These are phyloP conservation scores for Apodemia mormo DNA, from an alignment of 2,888 invertebrate species.

Conservation along the genomic window DNA sequence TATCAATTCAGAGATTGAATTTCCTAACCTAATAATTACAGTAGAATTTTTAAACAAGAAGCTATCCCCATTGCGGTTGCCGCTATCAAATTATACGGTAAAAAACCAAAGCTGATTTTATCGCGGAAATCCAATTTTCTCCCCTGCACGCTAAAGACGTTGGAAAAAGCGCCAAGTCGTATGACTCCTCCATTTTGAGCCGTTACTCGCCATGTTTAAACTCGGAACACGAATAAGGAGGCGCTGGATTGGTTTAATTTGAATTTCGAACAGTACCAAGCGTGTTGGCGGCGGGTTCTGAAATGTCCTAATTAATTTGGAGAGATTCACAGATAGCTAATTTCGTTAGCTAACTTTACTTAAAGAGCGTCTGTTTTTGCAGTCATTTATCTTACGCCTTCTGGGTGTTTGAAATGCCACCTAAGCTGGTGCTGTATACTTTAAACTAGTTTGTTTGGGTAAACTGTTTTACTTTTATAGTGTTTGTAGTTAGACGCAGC, in stretches of 20 bases:
- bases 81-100: constrained; percentile 69
- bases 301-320: constrained; percentile 29
- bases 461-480: not conserved
- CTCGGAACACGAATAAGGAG: constrained; percentile 79
- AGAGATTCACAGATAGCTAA: constrained; percentile 75
- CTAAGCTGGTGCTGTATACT: constrained; percentile 43
- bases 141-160: constrained; percentile 80
- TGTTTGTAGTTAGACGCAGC: not conserved
- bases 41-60: constrained; percentile 46
- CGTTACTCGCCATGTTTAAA: constrained; percentile 78
- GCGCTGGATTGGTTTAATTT: constrained; percentile 82
- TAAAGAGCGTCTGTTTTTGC: constrained; percentile 66
- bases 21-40: constrained; percentile 56
- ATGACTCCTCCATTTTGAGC: constrained; percentile 77
- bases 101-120: constrained; percentile 78
- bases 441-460: constrained; percentile 14
- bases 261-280: constrained; percentile 73
- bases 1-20: constrained; percentile 30
- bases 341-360: constrained; percentile 75
- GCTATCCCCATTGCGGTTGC: constrained; percentile 43
- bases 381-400: constrained; percentile 67
- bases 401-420: constrained; percentile 58
- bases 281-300: constrained; percentile 26
- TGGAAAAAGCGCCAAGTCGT: constrained; percentile 79
- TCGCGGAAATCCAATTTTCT: constrained; percentile 82